Percentiles rank a stretch among this genome's conserved stretches.
phyloP scores from a whole-genome alignment of 2,797 vertebrate genomes.

The Hemitrygon akajei region DNA sequence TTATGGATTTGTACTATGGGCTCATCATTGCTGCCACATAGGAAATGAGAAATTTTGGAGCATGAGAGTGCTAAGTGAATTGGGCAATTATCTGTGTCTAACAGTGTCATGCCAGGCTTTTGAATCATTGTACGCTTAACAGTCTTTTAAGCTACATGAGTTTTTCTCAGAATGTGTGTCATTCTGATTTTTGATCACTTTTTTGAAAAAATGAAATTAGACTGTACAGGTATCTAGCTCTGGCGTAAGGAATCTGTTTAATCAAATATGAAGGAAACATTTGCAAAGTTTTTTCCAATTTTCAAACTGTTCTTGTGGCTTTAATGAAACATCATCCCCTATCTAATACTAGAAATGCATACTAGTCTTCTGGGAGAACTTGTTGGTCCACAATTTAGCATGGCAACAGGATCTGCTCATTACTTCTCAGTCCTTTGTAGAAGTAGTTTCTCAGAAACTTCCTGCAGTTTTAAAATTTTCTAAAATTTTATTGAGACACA shows the following conservation, averaged over 20 bases:
- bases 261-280: neutral
- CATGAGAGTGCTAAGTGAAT: neutral
- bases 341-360: neutral
- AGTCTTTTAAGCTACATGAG: neutral
- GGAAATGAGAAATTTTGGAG: no score
- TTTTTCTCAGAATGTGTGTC: neutral
- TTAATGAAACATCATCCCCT: neutral
- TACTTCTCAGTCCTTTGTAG: neutral
- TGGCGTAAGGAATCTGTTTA: neutral
- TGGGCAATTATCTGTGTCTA: neutral
- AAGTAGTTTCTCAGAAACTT: neutral
- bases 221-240: neutral
- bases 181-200: neutral
- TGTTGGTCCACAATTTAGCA: neutral
- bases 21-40: neutral
- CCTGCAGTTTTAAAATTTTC: neutral
- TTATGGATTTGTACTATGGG: neutral
- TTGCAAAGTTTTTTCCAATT: neutral
- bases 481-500: no score
- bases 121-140: neutral
- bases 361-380: neutral
- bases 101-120: neutral
- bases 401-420: neutral
- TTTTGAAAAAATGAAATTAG: neutral
- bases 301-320: neutral